These are phyloP conservation scores for Drosophila repletoides DNA, from an alignment of 1,140 invertebrate species.

Conservation along the genomic window DNA sequence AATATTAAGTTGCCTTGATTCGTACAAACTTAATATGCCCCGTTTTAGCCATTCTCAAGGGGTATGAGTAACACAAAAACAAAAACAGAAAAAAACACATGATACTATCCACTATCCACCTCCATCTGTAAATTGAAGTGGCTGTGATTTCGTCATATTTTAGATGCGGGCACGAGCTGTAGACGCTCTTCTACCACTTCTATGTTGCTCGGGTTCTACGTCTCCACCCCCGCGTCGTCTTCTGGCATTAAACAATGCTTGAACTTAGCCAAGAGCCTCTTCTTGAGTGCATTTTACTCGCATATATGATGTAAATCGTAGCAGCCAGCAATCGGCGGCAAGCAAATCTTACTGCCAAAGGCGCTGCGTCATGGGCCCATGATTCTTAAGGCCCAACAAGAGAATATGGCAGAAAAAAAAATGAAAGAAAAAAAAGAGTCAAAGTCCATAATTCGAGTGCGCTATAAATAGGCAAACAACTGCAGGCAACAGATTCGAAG, in stretches of 20 bases:
- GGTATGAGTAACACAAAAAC: too few relatives aligned
- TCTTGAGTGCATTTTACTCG: conserved; percentile 36
- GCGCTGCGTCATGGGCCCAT: conserved; percentile 61
- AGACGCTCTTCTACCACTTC: conserved; percentile 34
- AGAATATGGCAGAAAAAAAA: too few relatives aligned
- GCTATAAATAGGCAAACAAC: conserved; percentile 71
- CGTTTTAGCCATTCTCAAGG: too few relatives aligned
- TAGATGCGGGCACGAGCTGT: conserved; percentile 33
- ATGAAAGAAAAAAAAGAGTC: conserved; percentile 35
- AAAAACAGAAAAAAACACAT: conserved; percentile 31
- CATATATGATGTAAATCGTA: conserved; percentile 59
- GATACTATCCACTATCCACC: background rate
- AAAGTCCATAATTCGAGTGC: conserved; percentile 59
- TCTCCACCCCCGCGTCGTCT: conserved; percentile 1
- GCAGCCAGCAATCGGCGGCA: conserved; percentile 36
- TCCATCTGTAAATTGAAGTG: conserved; percentile 38
- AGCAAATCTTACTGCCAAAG: conserved; percentile 30
- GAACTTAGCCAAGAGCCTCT: conserved; percentile 54
- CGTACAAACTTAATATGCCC: too few relatives aligned
- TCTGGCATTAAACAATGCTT: conserved; percentile 56
- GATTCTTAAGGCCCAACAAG: conserved; percentile 15
- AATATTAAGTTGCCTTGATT: too few relatives aligned
- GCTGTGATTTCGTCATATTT: conserved; percentile 53
- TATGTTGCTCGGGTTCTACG: background rate
- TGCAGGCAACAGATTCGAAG: conserved; percentile 35